Evolutionary conservation across 30 jellyfish, hydroid and myxozoan genomes (phyloP).

Genomic region (Turritopsis dohrnii): DNA sequence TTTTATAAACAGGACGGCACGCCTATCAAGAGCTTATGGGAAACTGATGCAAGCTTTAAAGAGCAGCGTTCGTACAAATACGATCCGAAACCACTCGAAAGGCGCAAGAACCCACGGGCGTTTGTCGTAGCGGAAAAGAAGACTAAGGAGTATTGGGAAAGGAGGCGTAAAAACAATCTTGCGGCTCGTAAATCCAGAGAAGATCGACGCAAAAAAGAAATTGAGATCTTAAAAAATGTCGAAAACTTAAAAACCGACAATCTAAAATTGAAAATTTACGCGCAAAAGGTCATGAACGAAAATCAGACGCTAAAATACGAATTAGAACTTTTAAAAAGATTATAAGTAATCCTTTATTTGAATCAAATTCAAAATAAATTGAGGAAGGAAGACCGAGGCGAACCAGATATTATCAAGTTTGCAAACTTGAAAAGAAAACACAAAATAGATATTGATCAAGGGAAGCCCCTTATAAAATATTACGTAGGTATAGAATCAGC

Average conservation of each 20-base stretch:
- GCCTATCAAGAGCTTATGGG: conserved; percentile 7
- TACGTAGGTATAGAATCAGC: too few relatives aligned
- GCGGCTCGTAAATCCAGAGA: conserved; percentile 24
- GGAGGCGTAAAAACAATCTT: conserved; percentile 6
- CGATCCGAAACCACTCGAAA: conserved; percentile 17
- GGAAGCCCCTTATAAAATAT: too few relatives aligned
- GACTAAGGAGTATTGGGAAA: conserved; percentile 21
- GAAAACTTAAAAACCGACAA: conserved; percentile 8
- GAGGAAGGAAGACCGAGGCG: too few relatives aligned
- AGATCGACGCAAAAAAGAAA: conserved; percentile 22
- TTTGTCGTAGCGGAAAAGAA: conserved; percentile 19
- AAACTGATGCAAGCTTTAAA: not conserved
- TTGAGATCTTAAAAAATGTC: conserved; percentile 19
- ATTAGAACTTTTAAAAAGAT: conserved; percentile 17
- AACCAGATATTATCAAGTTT: too few relatives aligned
- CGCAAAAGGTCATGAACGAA: conserved; percentile 1
- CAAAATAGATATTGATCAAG: too few relatives aligned
- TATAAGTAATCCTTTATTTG: not conserved
- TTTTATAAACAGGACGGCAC: conserved; percentile 22
- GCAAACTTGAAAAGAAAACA: too few relatives aligned
- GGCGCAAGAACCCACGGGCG: conserved; percentile 20
- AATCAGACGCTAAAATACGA: conserved; percentile 19
- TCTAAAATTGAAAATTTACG: not conserved
- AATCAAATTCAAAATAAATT: not conserved
- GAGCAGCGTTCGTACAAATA: conserved; percentile 20